phyloP scores from a whole-genome alignment of 2,888 invertebrate genomes.

The Himalopsyche kuldschensis region DNA sequence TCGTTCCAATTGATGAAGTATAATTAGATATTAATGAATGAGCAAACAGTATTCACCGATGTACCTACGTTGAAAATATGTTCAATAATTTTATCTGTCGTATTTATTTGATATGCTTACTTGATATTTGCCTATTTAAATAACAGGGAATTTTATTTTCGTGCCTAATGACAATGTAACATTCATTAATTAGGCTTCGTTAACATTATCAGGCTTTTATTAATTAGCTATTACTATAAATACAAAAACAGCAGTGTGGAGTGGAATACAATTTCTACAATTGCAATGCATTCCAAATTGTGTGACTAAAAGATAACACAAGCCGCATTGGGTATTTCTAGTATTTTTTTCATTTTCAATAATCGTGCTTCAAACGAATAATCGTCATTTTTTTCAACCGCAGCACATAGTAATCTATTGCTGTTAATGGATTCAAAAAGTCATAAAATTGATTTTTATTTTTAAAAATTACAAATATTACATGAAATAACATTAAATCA shows the following conservation, averaged over 20 bases:
- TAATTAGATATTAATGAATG: background rate
- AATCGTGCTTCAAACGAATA: too few species aligned
- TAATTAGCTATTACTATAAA: slow-evolving; percentile 10
- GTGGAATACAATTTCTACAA: too few species aligned
- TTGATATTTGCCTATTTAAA: background rate
- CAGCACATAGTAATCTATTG: too few species aligned
- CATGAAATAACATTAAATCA: too few species aligned
- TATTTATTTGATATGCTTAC: background rate
- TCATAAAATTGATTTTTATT: too few species aligned
- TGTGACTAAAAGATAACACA: too few species aligned
- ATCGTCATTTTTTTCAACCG: too few species aligned
- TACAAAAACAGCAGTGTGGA: background rate
- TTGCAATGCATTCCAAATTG: too few species aligned
- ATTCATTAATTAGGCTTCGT: slow-evolving; percentile 19
- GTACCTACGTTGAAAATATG: background rate
- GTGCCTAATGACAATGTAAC: background rate
- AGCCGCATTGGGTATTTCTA: too few species aligned
- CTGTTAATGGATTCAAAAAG: too few species aligned
- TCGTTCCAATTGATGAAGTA: background rate
- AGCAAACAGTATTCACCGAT: background rate
- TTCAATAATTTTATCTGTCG: background rate
- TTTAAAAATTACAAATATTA: too few species aligned
- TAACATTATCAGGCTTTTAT: background rate
- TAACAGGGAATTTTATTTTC: background rate
- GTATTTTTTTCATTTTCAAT: too few species aligned